Base-by-base conservation (phyloP, 1,140 invertebrate species). In the Caenorhabditis remanei region DNA sequence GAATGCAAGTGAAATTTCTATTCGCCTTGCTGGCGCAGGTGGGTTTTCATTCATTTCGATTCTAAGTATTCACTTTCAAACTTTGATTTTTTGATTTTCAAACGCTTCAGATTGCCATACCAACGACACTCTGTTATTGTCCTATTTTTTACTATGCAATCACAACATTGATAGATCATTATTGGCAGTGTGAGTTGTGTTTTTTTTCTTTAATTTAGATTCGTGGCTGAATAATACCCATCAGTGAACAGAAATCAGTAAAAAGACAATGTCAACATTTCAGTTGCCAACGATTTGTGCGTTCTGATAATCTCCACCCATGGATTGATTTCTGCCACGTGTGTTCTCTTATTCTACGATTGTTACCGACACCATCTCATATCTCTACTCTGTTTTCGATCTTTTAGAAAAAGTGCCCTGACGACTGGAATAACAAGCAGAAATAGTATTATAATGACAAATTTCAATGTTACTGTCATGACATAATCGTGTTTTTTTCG, bases 1-100 rank as follows among this genome's bases (percentile, higher is more conserved):
- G 14, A 63, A 63, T 63, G 61, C 61, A 63, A 9, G 61, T 32
- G 61, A 63, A 63, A 63, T 32, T 63, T 32, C 24, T 63, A 63
- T 7, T 63, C 24, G 61, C 61, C 11, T 32, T 63, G 24, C 4
- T 63, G 21, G 61, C 21, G 14, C 61, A 63, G 61, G 61, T 63
- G 61, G 32, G n/a, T n/a, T n/a, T n/a, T n/a, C n/a, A n/a, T n/a
- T n/a, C n/a, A n/a, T n/a, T n/a, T n/a, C n/a, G n/a, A n/a, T n/a
- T n/a, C n/a, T n/a, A n/a, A n/a, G n/a, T n/a, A n/a, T n/a, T n/a
- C n/a, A n/a, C n/a, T n/a, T n/a, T n/a, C n/a, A 63, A 32, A 63
- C 9, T 24, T 9, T 9, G 2, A 32, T 11, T 32, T 21, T 63
- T 24, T 63, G 61, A 63, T 32, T 32, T 5, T 63, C 32, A 16